Conservation (phyloP, 1,140 invertebrate genomes). For the Sycophaga agraensis region DNA sequence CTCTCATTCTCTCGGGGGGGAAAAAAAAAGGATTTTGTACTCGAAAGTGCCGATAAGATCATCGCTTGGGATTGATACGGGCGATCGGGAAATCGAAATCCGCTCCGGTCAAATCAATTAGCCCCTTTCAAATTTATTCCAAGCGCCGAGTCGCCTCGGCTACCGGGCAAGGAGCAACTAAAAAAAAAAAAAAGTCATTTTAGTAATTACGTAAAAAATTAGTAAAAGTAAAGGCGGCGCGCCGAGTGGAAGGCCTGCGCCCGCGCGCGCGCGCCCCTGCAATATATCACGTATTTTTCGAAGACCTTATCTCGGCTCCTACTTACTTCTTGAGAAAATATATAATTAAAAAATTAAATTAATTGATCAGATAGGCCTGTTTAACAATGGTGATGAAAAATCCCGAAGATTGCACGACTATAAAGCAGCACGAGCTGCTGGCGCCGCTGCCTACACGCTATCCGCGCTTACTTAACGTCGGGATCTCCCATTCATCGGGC, state of each 20-base stretch:
- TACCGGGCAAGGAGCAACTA: too few relatives aligned
- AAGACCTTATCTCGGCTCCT: neutral
- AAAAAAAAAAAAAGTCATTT: too few relatives aligned
- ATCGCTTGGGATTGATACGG: neutral
- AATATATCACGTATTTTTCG: neutral
- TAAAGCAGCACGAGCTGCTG: neutral
- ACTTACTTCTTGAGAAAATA: conserved; percentile 6
- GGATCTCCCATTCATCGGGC: neutral
- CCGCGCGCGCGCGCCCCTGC: too few relatives aligned
- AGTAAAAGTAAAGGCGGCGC: neutral
- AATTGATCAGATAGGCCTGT: conserved; percentile 20
- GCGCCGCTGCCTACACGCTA: neutral
- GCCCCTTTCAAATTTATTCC: too few relatives aligned
- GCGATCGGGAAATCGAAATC: neutral
- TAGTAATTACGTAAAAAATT: neutral
- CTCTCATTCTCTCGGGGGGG: too few relatives aligned
- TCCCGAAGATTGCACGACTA: conserved; percentile 1
- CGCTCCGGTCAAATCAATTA: too few relatives aligned
- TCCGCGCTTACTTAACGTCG: too few relatives aligned
- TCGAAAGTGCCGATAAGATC: conserved; percentile 7
- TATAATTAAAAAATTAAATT: conserved; percentile 22
- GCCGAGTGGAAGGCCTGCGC: neutral
- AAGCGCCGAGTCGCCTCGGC: too few relatives aligned
- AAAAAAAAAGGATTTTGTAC: too few relatives aligned
- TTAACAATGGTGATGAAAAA: conserved; percentile 14